phyloP scores from a whole-genome alignment of 2,113 vertebrate genomes.

The Sapajus apella region DNA sequence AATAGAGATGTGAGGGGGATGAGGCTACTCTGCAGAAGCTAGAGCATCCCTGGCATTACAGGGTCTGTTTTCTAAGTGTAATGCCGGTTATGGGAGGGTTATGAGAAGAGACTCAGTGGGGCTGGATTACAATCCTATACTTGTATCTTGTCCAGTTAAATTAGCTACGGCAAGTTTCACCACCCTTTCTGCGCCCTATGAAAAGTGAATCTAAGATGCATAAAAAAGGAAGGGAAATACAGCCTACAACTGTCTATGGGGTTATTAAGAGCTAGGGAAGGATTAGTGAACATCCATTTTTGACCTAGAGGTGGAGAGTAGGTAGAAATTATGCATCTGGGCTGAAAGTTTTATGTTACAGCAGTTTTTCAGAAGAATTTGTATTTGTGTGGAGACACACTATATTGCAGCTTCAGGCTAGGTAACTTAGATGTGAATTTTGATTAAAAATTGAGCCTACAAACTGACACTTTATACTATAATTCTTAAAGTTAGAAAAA shows the following conservation, averaged over 20 bases:
- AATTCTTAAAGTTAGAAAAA: conserved; percentile 48
- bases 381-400: not conserved
- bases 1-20: not conserved
- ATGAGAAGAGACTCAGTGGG: not conserved
- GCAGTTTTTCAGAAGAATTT: not conserved
- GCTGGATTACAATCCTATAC: not conserved
- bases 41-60: not conserved
- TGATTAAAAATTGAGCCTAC: conserved; percentile 41
- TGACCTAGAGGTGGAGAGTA: rapidly evolving
- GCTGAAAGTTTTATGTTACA: not conserved
- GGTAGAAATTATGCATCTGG: not conserved
- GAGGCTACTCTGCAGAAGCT: rapidly evolving
- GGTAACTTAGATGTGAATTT: not conserved
- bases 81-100: not conserved
- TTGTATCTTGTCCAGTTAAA: not conserved
- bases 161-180: not conserved
- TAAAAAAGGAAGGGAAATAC: not conserved
- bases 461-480: not conserved
- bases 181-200: not conserved
- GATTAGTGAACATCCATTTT: not conserved
- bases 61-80: not conserved
- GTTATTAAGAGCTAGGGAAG: not conserved
- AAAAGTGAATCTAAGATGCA: not conserved
- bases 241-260: not conserved
- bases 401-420: not conserved